Base-by-base conservation (phyloP, 2,888 invertebrate genomes). In the Acanthococcus lagerstroemiae region DNA sequence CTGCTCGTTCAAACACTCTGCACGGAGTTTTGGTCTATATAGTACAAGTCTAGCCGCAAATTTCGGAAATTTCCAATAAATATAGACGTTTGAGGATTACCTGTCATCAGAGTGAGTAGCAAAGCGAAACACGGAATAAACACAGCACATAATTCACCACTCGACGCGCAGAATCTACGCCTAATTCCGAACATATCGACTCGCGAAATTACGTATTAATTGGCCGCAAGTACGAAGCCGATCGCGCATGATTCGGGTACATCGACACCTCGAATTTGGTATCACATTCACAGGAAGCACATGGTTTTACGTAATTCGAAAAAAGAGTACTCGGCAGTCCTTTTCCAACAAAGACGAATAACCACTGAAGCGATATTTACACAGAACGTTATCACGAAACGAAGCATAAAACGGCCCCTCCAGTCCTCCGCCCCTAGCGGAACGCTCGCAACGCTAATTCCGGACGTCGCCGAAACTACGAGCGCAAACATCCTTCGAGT, bases 361-460 rank as follows among this genome's bases (percentile, higher is more conserved):
- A 54, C 61, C 61, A 63, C 61, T 63, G 61, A 63, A 30, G 54
- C 52, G 19, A 30, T 37, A 44, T 30, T 63, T 44, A 25, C 21
- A 58, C 44, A 25, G 46, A 19, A 63, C 54, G 61, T 63, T 54
- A 63, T 63, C 61, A 63, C 61, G 61, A 63, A 26, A 52, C 61
- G 52, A 63, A 50, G 27, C 54, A 54, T 63, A 37, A 63, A 54
- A 50, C 21, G 15, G 52, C 52, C 46, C 4, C 24, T 27, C 22
- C 44, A 37, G 58, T 4, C 15, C 56, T 44, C 7, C 7, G 24
- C 22, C 17, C 58, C 22, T 30, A 24, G 26, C 30, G 30, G 30
- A n/a, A n/a, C 24, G 60, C 58, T 22, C 46, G 58, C 45, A n/a
- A 45, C 60, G 60, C 60, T 50, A 7, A 50, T 50, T 45, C 44